Evolutionary conservation across 2,113 vertebrate species (phyloP), one percentile per base, ranked within the genome.

Genomic region (Benthochromis sp.): DNA sequence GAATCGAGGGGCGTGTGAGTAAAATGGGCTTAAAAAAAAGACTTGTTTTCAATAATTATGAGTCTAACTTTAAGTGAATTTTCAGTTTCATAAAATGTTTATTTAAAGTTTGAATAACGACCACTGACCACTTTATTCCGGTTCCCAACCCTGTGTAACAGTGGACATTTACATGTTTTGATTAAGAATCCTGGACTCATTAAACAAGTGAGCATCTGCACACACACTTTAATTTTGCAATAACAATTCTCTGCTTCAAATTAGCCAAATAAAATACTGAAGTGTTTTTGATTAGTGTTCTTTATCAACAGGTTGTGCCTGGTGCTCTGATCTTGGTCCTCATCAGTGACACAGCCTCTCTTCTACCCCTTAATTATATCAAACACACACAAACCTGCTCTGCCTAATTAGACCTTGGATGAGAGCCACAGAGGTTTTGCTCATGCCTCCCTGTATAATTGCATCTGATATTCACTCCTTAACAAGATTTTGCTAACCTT

Each of bases 331-430:
- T 89, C 87, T 84, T 45, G 19, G 80, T 87, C 84, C 86, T 93
- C 92, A 88, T 93, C 83, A 88, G 87, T 53, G 45, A 78, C 83
- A 57, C 71, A 86, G 82, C 73, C 89, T 73, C 89, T 92, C 83
- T 12, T 89, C 89, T 84, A 63, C 84, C 86, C 91, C 89, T 92
- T 92, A 84, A 91, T 94, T 90, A 93, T 27, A 82, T 88, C 88
- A 63, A 92, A 91, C 50, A 55, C 66, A 86, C 76, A 71, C 91
- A 53, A 89, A 89, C 82, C 92, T 83, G 80, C 78, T 89, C 76
- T 38, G 8, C 82, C 76, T 92, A 91, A 94, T 93, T 91, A 94
- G 89, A 89, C 81, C 81, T 82, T 19, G 53, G 57, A 84, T 73
- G 27, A 90, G 85, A 86, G 88, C 55, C 85, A 63, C 83, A 69